phyloP scores from a whole-genome alignment of 2,797 vertebrate genomes.

The Mus minutoides region DNA sequence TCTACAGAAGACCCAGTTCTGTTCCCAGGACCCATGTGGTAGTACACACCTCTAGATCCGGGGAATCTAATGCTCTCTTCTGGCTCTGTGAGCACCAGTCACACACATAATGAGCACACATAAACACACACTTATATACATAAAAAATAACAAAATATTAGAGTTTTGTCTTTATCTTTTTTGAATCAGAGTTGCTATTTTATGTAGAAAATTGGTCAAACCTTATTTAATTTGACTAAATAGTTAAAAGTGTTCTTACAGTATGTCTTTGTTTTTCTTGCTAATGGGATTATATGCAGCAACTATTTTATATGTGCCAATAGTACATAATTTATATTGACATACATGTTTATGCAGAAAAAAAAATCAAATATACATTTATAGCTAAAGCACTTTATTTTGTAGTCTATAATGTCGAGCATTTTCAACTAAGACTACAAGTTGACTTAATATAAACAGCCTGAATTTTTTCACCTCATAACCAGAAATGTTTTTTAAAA shows the following conservation, averaged over 20 bases:
- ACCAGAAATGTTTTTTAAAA: neutral
- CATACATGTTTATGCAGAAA: neutral
- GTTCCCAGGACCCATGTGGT: neutral
- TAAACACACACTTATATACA: neutral
- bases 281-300: neutral
- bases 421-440: neutral
- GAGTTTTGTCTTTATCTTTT: neutral
- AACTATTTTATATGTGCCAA: neutral
- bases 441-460: neutral
- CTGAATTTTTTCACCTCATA: neutral
- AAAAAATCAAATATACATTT: constrained; percentile 16
- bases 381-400: neutral
- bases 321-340: neutral
- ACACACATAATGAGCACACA: neutral
- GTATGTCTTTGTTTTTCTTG: neutral
- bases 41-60: neutral
- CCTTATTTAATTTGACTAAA: neutral
- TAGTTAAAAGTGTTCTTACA: neutral
- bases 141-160: neutral
- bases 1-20: neutral
- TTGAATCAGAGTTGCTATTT: neutral
- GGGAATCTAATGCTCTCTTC: neutral
- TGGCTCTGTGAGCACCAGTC: neutral
- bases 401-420: neutral
- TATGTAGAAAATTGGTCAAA: neutral